phyloP scores from a whole-genome alignment of 1,140 invertebrate genomes.

The Mycetomoellerius zeteki region DNA sequence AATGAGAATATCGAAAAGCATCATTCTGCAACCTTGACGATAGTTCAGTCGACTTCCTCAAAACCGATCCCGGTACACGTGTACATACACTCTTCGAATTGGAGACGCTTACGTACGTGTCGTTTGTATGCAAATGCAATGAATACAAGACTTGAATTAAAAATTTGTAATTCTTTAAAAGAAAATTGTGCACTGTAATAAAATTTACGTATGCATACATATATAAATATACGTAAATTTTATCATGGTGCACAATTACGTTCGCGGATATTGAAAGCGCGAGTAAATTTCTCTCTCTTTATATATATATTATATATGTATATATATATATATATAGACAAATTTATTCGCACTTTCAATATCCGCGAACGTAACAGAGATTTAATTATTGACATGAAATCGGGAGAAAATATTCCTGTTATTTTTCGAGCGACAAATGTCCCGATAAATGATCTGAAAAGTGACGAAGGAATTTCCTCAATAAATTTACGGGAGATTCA shows the following conservation, averaged over 20 bases:
- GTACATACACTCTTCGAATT: background rate
- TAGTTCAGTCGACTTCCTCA: background rate
- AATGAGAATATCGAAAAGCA: background rate
- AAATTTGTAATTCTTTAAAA: background rate
- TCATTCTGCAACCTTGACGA: background rate
- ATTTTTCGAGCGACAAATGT: background rate
- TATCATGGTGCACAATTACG: too few relatives aligned
- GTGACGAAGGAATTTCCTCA: background rate
- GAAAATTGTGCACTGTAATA: background rate
- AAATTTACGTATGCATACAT: background rate
- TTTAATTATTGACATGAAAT: background rate
- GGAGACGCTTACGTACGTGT: background rate
- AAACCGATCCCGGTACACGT: background rate
- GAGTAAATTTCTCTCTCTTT: too few relatives aligned
- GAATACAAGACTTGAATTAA: background rate
- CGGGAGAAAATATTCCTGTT: background rate
- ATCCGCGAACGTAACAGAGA: background rate
- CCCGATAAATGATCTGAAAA: background rate
- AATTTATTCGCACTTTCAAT: background rate
- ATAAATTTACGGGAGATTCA: too few relatives aligned
- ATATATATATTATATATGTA: too few relatives aligned
- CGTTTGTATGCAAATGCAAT: slow-evolving; percentile 40
- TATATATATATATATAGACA: too few relatives aligned
- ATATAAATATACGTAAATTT: too few relatives aligned
- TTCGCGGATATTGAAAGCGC: too few relatives aligned